Percentiles rank a stretch among this genome's conserved stretches.
These are phyloP conservation scores for Ectobius pallidus DNA, from an alignment of 2,888 invertebrate species.

Conservation along the genomic window DNA sequence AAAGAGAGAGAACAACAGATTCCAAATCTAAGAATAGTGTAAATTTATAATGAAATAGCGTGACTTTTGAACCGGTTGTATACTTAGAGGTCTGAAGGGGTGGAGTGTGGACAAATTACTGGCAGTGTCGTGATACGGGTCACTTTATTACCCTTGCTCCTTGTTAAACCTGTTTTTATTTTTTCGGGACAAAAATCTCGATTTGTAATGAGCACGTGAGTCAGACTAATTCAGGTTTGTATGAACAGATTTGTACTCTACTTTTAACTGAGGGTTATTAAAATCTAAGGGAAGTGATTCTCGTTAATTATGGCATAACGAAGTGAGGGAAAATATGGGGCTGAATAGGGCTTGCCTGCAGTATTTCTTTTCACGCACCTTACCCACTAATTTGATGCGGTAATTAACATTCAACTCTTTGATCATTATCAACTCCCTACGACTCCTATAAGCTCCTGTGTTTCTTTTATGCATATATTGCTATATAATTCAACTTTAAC, in stretches of 20 bases:
- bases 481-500: too few relatives aligned
- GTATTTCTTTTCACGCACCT: conserved; percentile 15
- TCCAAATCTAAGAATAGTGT: too few relatives aligned
- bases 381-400: conserved; percentile 11
- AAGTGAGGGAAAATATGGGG: not conserved
- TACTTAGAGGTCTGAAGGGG: not conserved
- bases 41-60: not conserved
- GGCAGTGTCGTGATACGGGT: conserved; percentile 13
- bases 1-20: too few relatives aligned
- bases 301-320: conserved; percentile 11
- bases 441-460: not conserved
- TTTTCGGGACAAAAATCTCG: conserved; percentile 7
- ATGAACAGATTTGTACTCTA: conserved; percentile 13
- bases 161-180: not conserved
- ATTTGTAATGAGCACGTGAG: conserved; percentile 17
- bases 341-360: not conserved
- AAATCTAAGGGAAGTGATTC: not conserved
- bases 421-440: conserved; percentile 6
- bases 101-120: not conserved
- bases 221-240: conserved; percentile 10
- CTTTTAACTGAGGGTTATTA: not conserved
- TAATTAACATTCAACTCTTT: conserved; percentile 14
- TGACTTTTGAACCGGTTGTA: not conserved
- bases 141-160: not conserved
- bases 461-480: too few relatives aligned